These are phyloP conservation scores for Trinectes maculatus DNA, from an alignment of 2,113 vertebrate species.

Conservation along the genomic window DNA sequence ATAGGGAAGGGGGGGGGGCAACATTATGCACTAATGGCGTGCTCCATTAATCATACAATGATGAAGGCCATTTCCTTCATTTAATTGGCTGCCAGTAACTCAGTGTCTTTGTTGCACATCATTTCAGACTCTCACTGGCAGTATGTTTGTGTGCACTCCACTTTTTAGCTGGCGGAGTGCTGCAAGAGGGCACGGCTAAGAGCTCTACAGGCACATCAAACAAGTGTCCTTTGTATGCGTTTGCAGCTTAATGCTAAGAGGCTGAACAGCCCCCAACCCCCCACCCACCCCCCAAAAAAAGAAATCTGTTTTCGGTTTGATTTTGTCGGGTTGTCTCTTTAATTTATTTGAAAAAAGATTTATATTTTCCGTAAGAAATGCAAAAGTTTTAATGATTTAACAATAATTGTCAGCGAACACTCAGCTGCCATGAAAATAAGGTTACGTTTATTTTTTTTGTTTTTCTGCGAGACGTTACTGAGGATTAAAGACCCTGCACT, in stretches of 20 bases:
- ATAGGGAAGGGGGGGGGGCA: constrained; percentile 26
- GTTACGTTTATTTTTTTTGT: background rate
- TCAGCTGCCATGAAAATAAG: no score
- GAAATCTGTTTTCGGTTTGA: no score
- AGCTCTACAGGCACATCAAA: constrained; percentile 65
- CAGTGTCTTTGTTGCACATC: constrained; percentile 74
- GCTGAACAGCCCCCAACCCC: no score
- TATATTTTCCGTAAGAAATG: background rate
- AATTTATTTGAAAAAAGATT: background rate
- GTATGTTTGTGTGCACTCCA: constrained; percentile 31
- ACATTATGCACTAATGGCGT: constrained; percentile 74
- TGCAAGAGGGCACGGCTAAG: constrained; percentile 41
- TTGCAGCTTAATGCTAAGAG: constrained; percentile 16
- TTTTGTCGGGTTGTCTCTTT: no score
- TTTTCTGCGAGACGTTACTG: constrained; percentile 32
- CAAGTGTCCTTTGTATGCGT: constrained; percentile 71
- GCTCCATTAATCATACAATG: constrained; percentile 81
- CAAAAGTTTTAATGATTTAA: background rate
- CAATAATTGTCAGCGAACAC: background rate
- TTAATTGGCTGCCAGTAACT: constrained; percentile 74
- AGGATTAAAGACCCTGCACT: constrained; percentile 47
- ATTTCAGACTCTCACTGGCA: constrained; percentile 57
- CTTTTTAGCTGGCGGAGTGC: constrained; percentile 49
- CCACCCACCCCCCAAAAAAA: no score
- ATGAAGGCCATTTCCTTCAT: constrained; percentile 81